Conservation (phyloP, 2,888 invertebrate species). For the Eustalomyia histrio region DNA sequence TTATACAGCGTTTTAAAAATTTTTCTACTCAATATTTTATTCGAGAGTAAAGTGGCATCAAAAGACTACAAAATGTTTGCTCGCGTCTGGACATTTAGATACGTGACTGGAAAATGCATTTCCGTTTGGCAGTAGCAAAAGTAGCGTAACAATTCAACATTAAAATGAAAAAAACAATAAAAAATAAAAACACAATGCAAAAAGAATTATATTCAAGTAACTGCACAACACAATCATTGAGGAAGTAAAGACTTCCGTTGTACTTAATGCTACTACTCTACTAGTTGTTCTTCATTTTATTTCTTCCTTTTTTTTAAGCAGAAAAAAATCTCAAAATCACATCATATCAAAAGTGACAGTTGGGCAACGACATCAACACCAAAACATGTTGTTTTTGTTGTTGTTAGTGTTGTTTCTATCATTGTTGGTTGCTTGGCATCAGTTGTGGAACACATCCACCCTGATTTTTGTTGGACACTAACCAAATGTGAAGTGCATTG, state of each 20-base stretch:
- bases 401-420: background rate
- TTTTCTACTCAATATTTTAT: too few species aligned
- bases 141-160: conserved; percentile 38
- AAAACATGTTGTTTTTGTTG: background rate
- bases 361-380: conserved; percentile 54
- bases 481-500: conserved; percentile 22
- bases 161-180: conserved; percentile 25
- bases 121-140: conserved; percentile 41
- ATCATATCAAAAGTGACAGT: conserved; percentile 62
- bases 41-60: too few species aligned
- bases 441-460: background rate
- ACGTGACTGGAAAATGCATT: conserved; percentile 64
- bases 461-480: conserved; percentile 5
- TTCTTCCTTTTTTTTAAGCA: conserved; percentile 11
- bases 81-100: conserved; percentile 66
- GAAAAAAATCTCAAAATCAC: conserved; percentile 51
- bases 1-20: too few species aligned
- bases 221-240: conserved; percentile 44
- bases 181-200: conserved; percentile 31
- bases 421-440: conserved; percentile 13
- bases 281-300: conserved; percentile 40
- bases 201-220: conserved; percentile 41
- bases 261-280: conserved; percentile 55
- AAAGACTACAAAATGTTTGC: conserved; percentile 61
- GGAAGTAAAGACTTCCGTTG: conserved; percentile 60